Conservation (phyloP, 1,140 invertebrate genomes). For the Streblospio benedicti region DNA sequence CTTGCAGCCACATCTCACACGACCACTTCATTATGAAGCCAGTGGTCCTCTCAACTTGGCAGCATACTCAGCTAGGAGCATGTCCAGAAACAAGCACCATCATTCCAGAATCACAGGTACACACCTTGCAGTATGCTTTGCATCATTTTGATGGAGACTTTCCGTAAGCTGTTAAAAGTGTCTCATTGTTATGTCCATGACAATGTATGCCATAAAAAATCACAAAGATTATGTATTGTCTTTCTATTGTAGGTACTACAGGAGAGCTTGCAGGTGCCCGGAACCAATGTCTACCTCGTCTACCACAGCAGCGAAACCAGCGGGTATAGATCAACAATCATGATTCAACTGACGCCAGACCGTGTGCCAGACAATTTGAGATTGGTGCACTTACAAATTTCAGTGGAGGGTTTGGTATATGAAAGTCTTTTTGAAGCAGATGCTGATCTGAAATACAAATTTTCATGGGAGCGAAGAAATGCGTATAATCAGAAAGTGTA, state of each 20-base stretch:
- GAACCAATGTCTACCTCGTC: conserved; percentile 80
- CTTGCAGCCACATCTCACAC: conserved; percentile 55
- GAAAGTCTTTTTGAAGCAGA: conserved; percentile 90
- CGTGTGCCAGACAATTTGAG: conserved; percentile 68
- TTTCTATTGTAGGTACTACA: conserved; percentile 93
- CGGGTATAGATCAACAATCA: conserved; percentile 83
- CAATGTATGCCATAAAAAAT: no score
- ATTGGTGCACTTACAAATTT: conserved; percentile 76
- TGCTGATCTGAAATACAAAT: conserved; percentile 85
- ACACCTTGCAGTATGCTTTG: conserved; percentile 3
- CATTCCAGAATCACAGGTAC: conserved; percentile 81
- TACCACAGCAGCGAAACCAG: conserved; percentile 86
- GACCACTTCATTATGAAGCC: conserved; percentile 91
- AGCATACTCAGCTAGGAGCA: conserved; percentile 81
- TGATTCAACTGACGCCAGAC: conserved; percentile 76
- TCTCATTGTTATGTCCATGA: no score
- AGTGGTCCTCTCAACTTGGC: conserved; percentile 88
- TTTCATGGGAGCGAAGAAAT: conserved; percentile 93
- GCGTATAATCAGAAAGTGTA: conserved; percentile 92
- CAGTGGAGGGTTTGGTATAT: conserved; percentile 83
- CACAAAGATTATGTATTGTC: no score
- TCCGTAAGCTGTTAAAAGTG: neutral
- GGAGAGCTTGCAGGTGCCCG: conserved; percentile 85
- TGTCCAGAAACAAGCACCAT: conserved; percentile 80
- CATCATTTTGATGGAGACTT: neutral